Conservation (phyloP, 2,113 vertebrate genomes). For the Brienomyrus brachyistius region DNA sequence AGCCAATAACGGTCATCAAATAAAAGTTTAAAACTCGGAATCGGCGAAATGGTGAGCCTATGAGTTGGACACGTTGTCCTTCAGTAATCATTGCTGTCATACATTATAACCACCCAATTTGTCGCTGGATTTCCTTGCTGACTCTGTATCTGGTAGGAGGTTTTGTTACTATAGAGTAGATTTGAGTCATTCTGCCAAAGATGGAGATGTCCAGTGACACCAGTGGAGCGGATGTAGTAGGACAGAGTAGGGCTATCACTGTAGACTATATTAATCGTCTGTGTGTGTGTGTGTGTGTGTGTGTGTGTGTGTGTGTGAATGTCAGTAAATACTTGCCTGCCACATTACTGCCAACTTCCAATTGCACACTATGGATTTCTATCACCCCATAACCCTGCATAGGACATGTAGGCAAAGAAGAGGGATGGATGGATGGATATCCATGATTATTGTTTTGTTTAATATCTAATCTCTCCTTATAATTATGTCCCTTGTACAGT, state of each 20-base stretch:
- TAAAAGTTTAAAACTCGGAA: neutral
- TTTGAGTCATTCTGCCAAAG: neutral
- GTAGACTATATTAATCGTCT: too few relatives aligned
- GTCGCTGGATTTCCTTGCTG: neutral
- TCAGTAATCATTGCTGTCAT: neutral
- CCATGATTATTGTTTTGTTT: too few relatives aligned
- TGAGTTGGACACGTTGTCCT: neutral
- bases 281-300: too few relatives aligned
- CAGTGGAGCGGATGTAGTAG: neutral
- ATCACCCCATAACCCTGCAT: neutral
- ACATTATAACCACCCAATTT: neutral
- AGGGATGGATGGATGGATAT: neutral
- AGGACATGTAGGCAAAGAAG: neutral
- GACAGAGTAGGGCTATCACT: too few relatives aligned
- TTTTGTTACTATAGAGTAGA: neutral
- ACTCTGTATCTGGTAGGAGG: neutral
- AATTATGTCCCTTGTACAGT: neutral
- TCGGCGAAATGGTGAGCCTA: neutral
- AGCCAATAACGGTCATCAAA: neutral
- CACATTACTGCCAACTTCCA: neutral
- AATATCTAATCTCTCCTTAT: too few relatives aligned
- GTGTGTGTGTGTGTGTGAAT: too few relatives aligned
- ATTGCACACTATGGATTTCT: neutral
- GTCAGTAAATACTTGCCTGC: too few relatives aligned
- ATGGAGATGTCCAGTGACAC: neutral